Evolutionary conservation across 2,888 invertebrate species (phyloP), one percentile per base, ranked within the genome.

Genomic region (Lysandra coridon): DNA sequence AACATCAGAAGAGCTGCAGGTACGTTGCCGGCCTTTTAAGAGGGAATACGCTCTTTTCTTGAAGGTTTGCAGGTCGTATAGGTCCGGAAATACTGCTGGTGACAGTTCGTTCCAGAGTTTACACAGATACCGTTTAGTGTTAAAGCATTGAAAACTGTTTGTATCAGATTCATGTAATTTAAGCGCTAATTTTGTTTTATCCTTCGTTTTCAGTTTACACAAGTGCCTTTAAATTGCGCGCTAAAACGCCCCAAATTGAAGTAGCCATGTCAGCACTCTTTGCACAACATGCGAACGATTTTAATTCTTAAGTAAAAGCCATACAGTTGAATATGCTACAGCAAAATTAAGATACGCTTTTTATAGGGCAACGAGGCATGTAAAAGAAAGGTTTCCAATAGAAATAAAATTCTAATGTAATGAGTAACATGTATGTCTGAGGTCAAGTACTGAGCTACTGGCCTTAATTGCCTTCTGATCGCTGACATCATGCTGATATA

Each of bases 381-480:
- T 30, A 33, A 30, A 30, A 64, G 64, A 64, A 64, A 30, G 30
- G 64, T 64, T 30, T 64, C 64, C 64, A 30, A 64, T 64, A 33
- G 64, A 64, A 30, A 33, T 64, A 64, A 64, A 64, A 64, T 64
- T 64, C 64, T 64, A 64, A 64, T 64, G 64, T 64, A 30, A 64
- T 64, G 64, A 64, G 64, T 64, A 30, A 12, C 12, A 30, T 78
- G 76, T 80, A 79, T 40, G 79, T 64, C 23, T 23, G 53, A 49
- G n/a, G 40, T 74, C 60, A 57, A 60, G 60, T 49, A 49, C 44
- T 44, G 44, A 44, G 44, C 40, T 17, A 62, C 17, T 57, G 49
- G n/a, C 53, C n/a, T 40, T 7, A 73, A 64, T 64, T 64, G 64
- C 30, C 30, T 64, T 64, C 30, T 64, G 64, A 64, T 64, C 10